Evolutionary conservation across 2,888 invertebrate genomes (phyloP).

Genomic region (Andrena hattorfiana): DNA sequence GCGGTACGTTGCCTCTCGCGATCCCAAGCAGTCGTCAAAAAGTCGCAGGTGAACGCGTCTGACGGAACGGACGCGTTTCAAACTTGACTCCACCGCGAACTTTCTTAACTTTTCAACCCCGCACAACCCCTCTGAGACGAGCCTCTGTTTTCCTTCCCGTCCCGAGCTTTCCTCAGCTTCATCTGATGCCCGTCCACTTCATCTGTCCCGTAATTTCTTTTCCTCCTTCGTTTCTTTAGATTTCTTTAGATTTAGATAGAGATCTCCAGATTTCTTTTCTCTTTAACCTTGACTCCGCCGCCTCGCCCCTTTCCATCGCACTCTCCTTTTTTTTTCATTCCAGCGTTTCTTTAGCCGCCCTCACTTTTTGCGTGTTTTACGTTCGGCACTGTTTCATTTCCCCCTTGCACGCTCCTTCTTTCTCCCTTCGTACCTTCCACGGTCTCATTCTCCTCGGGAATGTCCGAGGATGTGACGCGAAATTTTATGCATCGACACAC

Average conservation of each 20-base stretch:
- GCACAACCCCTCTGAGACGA: slow-evolving; percentile 41
- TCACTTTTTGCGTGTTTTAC: not conserved
- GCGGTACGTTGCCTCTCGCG: slow-evolving; percentile 21
- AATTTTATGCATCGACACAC: slow-evolving; percentile 72
- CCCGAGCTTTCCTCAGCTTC: not conserved
- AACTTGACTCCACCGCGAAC: slow-evolving; percentile 46
- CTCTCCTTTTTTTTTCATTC: not conserved
- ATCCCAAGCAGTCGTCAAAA: slow-evolving; percentile 9
- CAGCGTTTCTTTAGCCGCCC: not conserved
- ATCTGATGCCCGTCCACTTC: not conserved
- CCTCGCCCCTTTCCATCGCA: not conserved
- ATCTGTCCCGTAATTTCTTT: slow-evolving; percentile 20
- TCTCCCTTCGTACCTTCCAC: not conserved
- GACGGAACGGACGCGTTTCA: slow-evolving; percentile 29
- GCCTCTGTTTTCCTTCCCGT: not conserved
- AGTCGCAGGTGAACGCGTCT: slow-evolving; percentile 35
- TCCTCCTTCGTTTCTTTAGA: not conserved
- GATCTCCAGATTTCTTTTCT: not conserved
- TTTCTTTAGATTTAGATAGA: not conserved
- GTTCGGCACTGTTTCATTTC: not conserved
- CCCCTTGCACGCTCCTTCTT: not conserved
- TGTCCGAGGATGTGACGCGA: slow-evolving; percentile 68
- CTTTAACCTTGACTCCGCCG: not conserved
- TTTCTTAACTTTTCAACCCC: slow-evolving; percentile 52
- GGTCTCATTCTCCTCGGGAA: slow-evolving; percentile 45